Conservation (phyloP, 2,888 invertebrate species). For the Galerucella nymphaeae region DNA sequence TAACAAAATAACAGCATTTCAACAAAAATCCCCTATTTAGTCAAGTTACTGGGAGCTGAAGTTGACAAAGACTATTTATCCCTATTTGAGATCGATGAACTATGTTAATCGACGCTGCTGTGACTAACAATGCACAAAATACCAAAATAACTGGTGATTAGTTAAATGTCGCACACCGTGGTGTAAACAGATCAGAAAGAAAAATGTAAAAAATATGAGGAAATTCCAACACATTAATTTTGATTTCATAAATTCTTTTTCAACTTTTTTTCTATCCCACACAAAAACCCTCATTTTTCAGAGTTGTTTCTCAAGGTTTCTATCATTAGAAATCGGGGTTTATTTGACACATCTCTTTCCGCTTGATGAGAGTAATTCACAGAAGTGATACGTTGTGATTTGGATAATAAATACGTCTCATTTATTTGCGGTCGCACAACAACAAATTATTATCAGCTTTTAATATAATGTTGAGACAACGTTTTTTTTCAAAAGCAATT, state of each 20-base stretch:
- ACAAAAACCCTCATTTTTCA: conserved; percentile 14
- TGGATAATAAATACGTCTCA: background rate
- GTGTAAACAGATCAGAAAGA: background rate
- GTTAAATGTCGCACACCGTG: background rate
- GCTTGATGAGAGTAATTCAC: background rate
- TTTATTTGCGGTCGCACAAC: conserved; percentile 9
- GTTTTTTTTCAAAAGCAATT: background rate
- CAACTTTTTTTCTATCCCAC: conserved; percentile 7
- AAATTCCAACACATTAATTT: conserved; percentile 19
- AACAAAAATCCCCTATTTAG: too few species aligned
- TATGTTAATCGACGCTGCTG: background rate
- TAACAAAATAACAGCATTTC: too few species aligned
- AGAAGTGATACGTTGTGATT: conserved; percentile 7
- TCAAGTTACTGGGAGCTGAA: too few species aligned
- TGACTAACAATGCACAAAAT: background rate
- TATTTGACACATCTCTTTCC: conserved; percentile 1
- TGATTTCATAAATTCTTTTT: background rate
- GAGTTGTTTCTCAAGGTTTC: conserved; percentile 7
- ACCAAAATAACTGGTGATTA: conserved; percentile 1
- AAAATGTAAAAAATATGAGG: conserved; percentile 12
- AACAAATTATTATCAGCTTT: background rate
- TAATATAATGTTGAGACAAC: background rate
- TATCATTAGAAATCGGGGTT: conserved; percentile 11
- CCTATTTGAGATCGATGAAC: too few species aligned
- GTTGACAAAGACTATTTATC: too few species aligned